phyloP scores from a whole-genome alignment of 2,797 vertebrate species.

The Lutjanus argentimaculatus region DNA sequence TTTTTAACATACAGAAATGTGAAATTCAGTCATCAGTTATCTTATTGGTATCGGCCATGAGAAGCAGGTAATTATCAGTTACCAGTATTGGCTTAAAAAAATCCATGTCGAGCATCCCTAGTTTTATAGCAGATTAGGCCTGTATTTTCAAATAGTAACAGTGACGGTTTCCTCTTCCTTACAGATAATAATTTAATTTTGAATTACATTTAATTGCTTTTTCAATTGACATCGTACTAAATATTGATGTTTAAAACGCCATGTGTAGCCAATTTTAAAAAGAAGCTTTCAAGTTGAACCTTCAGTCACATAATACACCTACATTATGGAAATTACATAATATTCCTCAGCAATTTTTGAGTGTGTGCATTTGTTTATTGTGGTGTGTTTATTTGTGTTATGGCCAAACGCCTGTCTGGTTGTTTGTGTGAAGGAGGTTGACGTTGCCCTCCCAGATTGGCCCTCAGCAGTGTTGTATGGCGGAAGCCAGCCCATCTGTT shows the following conservation, averaged over 20 bases:
- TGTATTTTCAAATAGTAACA: not conserved
- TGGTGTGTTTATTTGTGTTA: slow-evolving; percentile 12
- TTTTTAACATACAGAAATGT: no score
- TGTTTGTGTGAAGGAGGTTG: slow-evolving; percentile 65
- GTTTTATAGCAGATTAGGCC: no score
- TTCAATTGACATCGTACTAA: not conserved
- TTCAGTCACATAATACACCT: not conserved
- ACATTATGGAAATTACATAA: not conserved
- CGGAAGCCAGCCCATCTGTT: slow-evolving; percentile 79
- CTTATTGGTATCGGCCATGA: no score
- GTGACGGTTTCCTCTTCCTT: not conserved
- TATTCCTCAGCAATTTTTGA: not conserved
- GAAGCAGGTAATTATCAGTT: no score
- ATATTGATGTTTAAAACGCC: not conserved
- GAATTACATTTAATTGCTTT: not conserved
- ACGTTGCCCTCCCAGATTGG: slow-evolving; percentile 60
- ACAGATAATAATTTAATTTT: not conserved
- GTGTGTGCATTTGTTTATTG: slow-evolving; percentile 30
- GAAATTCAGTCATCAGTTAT: no score
- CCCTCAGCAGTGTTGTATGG: slow-evolving; percentile 64
- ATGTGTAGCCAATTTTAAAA: not conserved
- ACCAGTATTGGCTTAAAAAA: no score
- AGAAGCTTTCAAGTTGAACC: not conserved
- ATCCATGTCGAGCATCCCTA: no score
- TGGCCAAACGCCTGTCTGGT: slow-evolving; percentile 41